Conservation (phyloP, 2,113 vertebrate species). For the Illadopsis cleaveri region DNA sequence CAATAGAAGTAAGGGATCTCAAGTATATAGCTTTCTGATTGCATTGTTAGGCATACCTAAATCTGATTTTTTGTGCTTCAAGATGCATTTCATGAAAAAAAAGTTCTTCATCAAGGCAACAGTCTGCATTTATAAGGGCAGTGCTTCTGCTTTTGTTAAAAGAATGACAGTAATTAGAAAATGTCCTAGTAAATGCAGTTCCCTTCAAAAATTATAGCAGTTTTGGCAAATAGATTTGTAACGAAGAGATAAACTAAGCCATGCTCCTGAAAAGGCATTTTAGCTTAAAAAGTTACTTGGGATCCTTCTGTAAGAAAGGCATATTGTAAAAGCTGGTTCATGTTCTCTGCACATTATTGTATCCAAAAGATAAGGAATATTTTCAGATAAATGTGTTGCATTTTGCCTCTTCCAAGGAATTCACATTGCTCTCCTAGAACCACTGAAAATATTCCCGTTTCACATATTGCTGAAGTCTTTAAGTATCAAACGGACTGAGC, state of each 20-base stretch:
- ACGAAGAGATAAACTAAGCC: background rate
- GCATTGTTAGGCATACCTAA: background rate
- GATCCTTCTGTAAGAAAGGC: slow-evolving; percentile 59
- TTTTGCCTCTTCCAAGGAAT: background rate
- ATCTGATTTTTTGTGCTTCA: background rate
- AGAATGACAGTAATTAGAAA: background rate
- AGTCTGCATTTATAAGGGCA: background rate
- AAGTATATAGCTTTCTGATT: background rate
- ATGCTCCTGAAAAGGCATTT: background rate
- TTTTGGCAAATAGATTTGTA: background rate
- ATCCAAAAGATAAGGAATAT: background rate
- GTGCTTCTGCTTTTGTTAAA: background rate
- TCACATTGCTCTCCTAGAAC: background rate
- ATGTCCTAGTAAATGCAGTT: background rate
- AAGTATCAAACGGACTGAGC: background rate
- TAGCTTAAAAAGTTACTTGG: slow-evolving; percentile 25
- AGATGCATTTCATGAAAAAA: background rate
- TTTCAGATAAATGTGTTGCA: background rate
- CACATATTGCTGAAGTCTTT: background rate
- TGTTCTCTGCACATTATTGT: background rate
- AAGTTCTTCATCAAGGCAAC: background rate
- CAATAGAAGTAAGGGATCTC: background rate
- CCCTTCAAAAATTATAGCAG: background rate
- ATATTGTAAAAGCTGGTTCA: background rate
- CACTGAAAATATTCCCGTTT: background rate